Evolutionary conservation across 2,797 vertebrate species (phyloP), one percentile per base, ranked within the genome.

Genomic region (Danio kyathit): DNA sequence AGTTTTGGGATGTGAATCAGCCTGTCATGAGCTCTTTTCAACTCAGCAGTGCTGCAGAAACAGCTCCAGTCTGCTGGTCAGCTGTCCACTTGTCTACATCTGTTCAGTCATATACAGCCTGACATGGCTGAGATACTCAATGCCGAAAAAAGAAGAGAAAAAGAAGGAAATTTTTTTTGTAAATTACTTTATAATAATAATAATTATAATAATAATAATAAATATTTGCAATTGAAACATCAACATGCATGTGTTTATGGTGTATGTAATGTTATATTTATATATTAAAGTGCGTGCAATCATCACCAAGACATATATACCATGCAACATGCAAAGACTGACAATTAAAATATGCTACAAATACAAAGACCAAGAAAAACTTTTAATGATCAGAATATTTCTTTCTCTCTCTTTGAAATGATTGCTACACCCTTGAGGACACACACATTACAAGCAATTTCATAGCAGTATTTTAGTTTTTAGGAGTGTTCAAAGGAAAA

Each of bases 11-110:
- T 46, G 12, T 54, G 74, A 76, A 56, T 12, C 40, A 2, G 38
- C 48, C 43, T 61, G 43, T 21, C 46, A 43, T 40, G 40, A 66
- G 29, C 29, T 29, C 29, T 29, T 29, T 29, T 29, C 29, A 29
- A 29, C 49, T 54, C 40, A 5, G 41, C 43, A 60, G 13, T 75
- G 21, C 74, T 64, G 16, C 49, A 64, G 29, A 61, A 59, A 76
- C n/a, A 21, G 49, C 61, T 66, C 49, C 40, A 66, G 49, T 46
- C 75, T 46, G 52, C 52, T 14, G n/a, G 75, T 77, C 75, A 67
- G 38, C 75, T 14, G 0, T 48, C 63, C 63, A 67, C 51, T 77
- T 52, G 7, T 70, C 44, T 51, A 79, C 54, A 70, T 70, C 54
- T 9, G 9, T 77, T 46, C 63, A 41, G 43, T 11, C 11, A 51